Percentiles rank a stretch among this genome's conserved stretches.
Conservation (phyloP, 2,113 vertebrate species). For the Hyla sarda region DNA sequence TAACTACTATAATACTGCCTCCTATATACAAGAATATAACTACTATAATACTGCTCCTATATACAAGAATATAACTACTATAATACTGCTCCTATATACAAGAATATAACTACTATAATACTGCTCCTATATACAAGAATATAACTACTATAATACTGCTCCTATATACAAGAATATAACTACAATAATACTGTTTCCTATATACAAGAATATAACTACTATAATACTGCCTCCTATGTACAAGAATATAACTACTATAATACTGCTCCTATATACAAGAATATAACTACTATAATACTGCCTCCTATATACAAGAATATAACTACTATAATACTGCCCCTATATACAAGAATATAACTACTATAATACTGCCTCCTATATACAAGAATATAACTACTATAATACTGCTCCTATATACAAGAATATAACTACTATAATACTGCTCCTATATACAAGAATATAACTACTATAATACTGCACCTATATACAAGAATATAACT, state of each 20-base stretch:
- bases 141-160: background rate
- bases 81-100: background rate
- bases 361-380: no score
- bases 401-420: no score
- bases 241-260: background rate
- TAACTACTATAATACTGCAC: no score
- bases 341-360: no score
- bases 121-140: no score
- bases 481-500: no score
- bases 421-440: no score
- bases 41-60: background rate
- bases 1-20: no score
- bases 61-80: conserved; percentile 6
- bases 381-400: no score
- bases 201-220: conserved; percentile 13
- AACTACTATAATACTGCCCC: conserved; percentile 4
- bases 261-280: conserved; percentile 5
- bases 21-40: background rate
- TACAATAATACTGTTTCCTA: background rate
- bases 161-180: background rate
- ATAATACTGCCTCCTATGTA: background rate
- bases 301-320: background rate
- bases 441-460: no score
- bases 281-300: conserved; percentile 11
- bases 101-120: background rate